Evolutionary conservation across 2,888 invertebrate species (phyloP), one percentile per base, ranked within the genome.

Genomic region (Cosmia pyralina): DNA sequence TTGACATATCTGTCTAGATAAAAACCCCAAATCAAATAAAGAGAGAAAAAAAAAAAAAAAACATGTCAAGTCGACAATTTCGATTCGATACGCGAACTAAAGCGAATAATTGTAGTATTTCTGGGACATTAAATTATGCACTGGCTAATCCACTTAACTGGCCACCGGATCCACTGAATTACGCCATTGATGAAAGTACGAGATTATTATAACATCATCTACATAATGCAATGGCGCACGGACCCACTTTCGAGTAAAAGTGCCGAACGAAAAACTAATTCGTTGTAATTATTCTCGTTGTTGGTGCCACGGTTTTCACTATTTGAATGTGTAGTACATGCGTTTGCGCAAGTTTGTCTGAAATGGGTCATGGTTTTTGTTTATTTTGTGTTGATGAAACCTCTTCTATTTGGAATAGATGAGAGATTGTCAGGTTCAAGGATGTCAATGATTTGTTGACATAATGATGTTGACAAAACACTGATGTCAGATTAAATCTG

Each of bases 101-200:
- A 65, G 68, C 75, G 65, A 53, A 69, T 77, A 77, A 79, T 75
- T 79, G 68, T 77, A 67, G 63, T 74, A 67, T 74, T 77, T 78
- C 53, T 82, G 72, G 79, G 78, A 75, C 81, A 81, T 81, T 79
- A 79, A 77, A 2, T 57, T 72, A 79, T 78, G 71, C 81, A 62
- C 62, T 58, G 52, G 71, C 64, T 81, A 78, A 71, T 77, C 82
- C 58, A 82, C 72, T 86, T 86, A 84, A 69, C 77, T 77, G 79
- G 62, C 75, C 71, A 84, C 80, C 80, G 84, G 72, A 82, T 79
- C 84, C 66, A 77, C 46, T 71, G 75, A 87, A 82, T 86, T 87
- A 87, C 87, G 84, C 81, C 85, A 87, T 86, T 87, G 87, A 87
- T 87, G 87, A 87, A 87, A 87, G 87, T 87, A 63, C 55, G 77